Evolutionary conservation across 2,797 vertebrate species (phyloP).

Genomic region (Eleutherodactylus coqui): DNA sequence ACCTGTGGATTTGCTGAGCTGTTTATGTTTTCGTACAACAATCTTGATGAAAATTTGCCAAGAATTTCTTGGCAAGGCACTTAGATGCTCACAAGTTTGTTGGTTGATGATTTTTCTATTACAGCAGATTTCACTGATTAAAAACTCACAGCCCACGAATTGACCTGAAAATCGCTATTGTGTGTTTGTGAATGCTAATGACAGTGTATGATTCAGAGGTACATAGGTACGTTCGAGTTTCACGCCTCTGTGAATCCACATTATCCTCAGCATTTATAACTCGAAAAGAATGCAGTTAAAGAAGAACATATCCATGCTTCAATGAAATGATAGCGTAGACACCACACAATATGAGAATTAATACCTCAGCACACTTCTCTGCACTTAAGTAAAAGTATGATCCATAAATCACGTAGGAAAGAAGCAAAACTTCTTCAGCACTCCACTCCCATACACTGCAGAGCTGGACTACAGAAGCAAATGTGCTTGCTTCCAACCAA

Average conservation of each 20-base stretch:
- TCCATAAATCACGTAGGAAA: conserved; percentile 3
- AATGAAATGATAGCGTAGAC: background rate
- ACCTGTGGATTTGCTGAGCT: background rate
- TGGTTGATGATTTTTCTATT: background rate
- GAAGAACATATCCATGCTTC: background rate
- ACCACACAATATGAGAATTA: background rate
- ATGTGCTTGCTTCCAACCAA: background rate
- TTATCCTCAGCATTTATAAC: background rate
- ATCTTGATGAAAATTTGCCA: background rate
- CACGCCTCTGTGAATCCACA: conserved; percentile 26
- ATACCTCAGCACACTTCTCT: background rate
- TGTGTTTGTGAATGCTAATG: conserved; percentile 36
- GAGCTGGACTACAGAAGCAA: background rate
- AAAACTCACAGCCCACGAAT: background rate
- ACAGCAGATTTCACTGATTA: conserved; percentile 21
- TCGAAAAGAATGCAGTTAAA: background rate
- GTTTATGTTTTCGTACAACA: conserved; percentile 6
- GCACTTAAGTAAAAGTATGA: background rate
- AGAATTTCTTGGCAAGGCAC: conserved; percentile 20
- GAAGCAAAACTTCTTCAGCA: background rate
- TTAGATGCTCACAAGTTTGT: background rate
- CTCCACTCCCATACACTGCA: background rate
- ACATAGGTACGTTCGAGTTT: background rate
- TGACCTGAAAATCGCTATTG: conserved; percentile 23
- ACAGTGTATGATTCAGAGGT: conserved; percentile 1